Conservation (phyloP, 2,113 vertebrate species). For the Phoenicopterus ruber region DNA sequence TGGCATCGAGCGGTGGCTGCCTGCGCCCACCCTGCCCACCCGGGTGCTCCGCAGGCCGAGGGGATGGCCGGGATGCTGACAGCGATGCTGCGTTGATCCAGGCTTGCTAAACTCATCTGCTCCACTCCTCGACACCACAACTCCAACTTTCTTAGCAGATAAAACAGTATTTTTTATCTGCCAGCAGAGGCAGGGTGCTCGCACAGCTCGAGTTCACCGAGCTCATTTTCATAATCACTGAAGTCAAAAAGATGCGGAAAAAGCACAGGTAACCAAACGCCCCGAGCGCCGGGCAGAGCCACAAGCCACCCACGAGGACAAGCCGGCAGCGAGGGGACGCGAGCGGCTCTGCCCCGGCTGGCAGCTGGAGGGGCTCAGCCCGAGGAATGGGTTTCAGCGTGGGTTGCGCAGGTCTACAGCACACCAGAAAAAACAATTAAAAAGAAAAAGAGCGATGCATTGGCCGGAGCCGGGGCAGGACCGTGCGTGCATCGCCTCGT, state of each 20-base stretch:
- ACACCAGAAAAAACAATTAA: background rate
- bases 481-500: background rate
- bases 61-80: background rate
- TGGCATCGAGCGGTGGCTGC: fast-evolving
- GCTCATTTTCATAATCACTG: background rate
- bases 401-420: background rate
- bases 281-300: background rate
- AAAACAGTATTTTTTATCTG: background rate
- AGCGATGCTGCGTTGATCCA: background rate
- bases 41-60: background rate
- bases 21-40: no score
- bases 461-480: background rate
- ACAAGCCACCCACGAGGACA: background rate
- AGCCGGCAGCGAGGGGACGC: background rate
- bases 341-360: background rate
- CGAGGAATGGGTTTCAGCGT: background rate
- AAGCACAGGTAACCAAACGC: fast-evolving
- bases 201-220: no score
- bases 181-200: background rate
- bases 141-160: background rate
- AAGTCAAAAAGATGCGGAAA: background rate
- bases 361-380: background rate
- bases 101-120: background rate
- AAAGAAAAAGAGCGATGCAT: background rate
- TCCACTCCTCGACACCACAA: background rate